Conservation (phyloP, 2,113 vertebrate genomes). For the Tragelaphus strepsiceros region DNA sequence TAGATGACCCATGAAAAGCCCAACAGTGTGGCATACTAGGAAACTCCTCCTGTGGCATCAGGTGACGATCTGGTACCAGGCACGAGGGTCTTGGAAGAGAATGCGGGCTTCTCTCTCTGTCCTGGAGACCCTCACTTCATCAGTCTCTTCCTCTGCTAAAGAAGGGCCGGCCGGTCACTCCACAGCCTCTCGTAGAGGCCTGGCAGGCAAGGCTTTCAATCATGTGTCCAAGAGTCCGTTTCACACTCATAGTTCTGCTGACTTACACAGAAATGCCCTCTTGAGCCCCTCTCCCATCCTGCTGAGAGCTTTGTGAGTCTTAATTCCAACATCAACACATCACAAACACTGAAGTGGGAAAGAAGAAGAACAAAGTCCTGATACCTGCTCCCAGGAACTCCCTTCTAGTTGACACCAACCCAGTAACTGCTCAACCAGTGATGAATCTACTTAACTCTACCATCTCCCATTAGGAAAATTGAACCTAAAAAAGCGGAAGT, state of each 20-base stretch:
- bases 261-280: background rate
- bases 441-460: background rate
- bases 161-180: background rate
- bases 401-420: background rate
- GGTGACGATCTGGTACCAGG: background rate
- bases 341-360: background rate
- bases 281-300: background rate
- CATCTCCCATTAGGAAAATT: background rate
- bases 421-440: background rate
- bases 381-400: background rate
- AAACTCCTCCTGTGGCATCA: background rate
- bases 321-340: background rate
- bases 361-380: background rate
- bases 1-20: background rate
- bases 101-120: background rate
- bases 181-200: background rate
- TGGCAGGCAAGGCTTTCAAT: background rate
- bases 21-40: background rate
- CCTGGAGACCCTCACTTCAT: background rate
- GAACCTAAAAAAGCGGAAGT: background rate
- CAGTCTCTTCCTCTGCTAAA: background rate
- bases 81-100: background rate
- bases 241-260: background rate
- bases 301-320: background rate
- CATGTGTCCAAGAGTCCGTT: rapidly evolving